Base-by-base conservation (phyloP, 53 echinoderm and acorn worm genomes). In the Temnopleurus reevesii region DNA sequence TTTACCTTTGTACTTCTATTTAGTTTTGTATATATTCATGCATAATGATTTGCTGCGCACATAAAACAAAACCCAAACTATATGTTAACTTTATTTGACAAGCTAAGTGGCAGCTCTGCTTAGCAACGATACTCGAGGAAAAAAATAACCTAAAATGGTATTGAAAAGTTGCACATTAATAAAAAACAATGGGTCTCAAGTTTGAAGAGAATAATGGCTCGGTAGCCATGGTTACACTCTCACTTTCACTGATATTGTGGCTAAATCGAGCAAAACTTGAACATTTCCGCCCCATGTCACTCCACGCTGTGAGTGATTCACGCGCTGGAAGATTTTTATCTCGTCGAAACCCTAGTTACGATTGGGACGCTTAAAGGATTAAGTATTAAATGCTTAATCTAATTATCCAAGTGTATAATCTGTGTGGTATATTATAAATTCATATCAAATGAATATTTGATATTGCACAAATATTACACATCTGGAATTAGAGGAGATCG, bases 261-360 rank as follows among this genome's bases (percentile, higher is more conserved):
- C 53, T 81, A 81, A 49, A 81, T 81, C 31, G 81, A 81, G 81
- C 81, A 17, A 81, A 81, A 53, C 81, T 81, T 46, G 3, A 51
- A 81, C 54, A 45, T 81, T 81, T 81, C 81, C 81, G 81, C 54
- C 53, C 2, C 26, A 9, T 51, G 53, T 81, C 53, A 29, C 33
- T 29, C 33, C 31, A 31, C 28, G 12, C 80, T 8, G n/a, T 43
- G 31, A n/a, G 46, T 81, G 77, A 81, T 51, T 81, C 81, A 81
- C 46, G 53, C 2, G 3, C 46, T 45, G 53, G 19, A 21, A 81
- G 49, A 81, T 81, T n/a, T n/a, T 51, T 53, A 81, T 51, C 49
- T 51, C 2, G 13, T 43, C n/a, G 60, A 27, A 12, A 34, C 77
- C 45, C 23, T 77, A 45, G 77, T 77, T 45, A 77, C 77, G 24